A percentile compares a stretch with the other conserved stretches of the same genome.
phyloP scores from a whole-genome alignment of 2,113 vertebrate genomes.

The Marmota flaviventris region DNA sequence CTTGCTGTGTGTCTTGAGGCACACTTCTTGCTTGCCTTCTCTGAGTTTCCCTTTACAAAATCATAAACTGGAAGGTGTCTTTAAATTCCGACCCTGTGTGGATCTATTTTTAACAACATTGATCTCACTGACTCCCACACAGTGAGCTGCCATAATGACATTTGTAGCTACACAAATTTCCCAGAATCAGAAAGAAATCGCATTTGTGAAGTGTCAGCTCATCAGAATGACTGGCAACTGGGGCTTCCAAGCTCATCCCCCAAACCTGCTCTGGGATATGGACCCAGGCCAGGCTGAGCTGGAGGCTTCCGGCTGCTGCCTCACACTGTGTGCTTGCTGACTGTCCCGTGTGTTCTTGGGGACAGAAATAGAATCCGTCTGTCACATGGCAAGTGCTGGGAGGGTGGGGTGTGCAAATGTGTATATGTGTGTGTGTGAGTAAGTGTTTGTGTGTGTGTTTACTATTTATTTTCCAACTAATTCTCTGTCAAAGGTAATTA shows the following conservation, averaged over 20 bases:
- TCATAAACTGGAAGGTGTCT: not conserved
- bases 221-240: conserved; percentile 75
- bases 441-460: not conserved
- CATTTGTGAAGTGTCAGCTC: conserved; percentile 77
- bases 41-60: not conserved
- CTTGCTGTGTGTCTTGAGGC: not conserved
- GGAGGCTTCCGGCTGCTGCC: not conserved
- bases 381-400: conserved; percentile 66
- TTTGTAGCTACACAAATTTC: conserved; percentile 60
- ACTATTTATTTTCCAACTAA: not conserved
- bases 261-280: conserved; percentile 49
- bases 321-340: conserved; percentile 38
- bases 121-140: conserved; percentile 15
- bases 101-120: conserved; percentile 70
- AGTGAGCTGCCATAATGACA: conserved; percentile 51
- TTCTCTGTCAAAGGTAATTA: not conserved
- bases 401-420: not conserved
- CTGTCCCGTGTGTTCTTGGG: not conserved
- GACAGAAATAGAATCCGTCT: conserved; percentile 77
- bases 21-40: not conserved
- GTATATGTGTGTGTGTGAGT: not conserved
- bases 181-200: conserved; percentile 62
- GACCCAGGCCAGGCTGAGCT: not conserved
- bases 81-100: not conserved
- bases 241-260: conserved; percentile 66